A percentile compares a stretch with the other conserved stretches of the same genome.
Conservation (phyloP, 1,140 invertebrate genomes). For the Tetranychus cinnabarinus region DNA sequence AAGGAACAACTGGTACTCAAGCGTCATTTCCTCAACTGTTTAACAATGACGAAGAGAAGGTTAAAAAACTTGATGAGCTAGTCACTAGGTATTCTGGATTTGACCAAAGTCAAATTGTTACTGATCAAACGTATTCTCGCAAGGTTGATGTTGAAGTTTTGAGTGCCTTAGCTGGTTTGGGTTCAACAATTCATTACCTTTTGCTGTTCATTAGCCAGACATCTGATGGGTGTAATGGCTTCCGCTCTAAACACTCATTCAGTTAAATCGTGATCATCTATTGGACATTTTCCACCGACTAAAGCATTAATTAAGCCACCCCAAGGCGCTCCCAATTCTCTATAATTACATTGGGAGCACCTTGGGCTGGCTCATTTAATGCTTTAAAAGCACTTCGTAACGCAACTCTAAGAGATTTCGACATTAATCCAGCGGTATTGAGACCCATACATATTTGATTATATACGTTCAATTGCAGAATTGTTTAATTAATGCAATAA, state of each 20-base stretch:
- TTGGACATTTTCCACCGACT: too few relatives aligned
- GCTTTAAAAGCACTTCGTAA: too few relatives aligned
- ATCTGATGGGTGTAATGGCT: slow-evolving; percentile 57
- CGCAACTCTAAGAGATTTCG: too few relatives aligned
- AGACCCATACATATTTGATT: too few relatives aligned
- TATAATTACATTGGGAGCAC: too few relatives aligned
- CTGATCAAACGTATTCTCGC: slow-evolving; percentile 86
- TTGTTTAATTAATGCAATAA: too few relatives aligned
- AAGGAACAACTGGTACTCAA: slow-evolving; percentile 90
- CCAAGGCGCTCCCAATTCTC: too few relatives aligned
- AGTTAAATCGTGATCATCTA: too few relatives aligned
- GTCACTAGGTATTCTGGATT: slow-evolving; percentile 76
- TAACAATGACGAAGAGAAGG: slow-evolving; percentile 59
- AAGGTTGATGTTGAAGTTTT: slow-evolving; percentile 77
- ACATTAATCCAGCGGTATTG: too few relatives aligned
- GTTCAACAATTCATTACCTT: slow-evolving; percentile 74
- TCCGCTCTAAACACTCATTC: slow-evolving; percentile 59
- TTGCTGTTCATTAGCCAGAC: slow-evolving; percentile 74
- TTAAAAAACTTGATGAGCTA: slow-evolving; percentile 48
- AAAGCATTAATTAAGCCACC: too few relatives aligned
- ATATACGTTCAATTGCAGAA: too few relatives aligned
- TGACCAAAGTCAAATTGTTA: slow-evolving; percentile 47
- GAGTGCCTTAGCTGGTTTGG: slow-evolving; percentile 44
- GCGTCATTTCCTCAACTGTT: slow-evolving; percentile 89
- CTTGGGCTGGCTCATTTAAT: too few relatives aligned